phyloP scores from a whole-genome alignment of 2,113 vertebrate genomes.

The Hydropotes inermis region DNA sequence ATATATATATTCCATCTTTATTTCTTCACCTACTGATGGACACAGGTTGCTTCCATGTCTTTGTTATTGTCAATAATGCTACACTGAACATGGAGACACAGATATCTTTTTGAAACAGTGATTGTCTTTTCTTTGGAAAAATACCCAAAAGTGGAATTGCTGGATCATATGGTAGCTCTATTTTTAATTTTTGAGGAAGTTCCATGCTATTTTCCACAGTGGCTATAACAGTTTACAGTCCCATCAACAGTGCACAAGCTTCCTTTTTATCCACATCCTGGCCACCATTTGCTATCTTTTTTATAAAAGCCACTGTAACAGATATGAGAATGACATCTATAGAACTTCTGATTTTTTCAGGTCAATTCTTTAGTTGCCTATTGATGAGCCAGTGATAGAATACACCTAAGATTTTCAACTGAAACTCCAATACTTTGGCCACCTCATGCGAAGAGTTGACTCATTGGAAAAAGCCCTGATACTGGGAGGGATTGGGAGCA shows the following conservation, averaged over 20 bases:
- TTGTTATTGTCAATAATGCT: background rate
- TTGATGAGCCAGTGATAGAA: background rate
- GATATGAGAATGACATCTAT: background rate
- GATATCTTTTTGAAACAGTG: background rate
- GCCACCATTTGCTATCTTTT: background rate
- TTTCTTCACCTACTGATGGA: background rate
- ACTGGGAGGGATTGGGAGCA: no score
- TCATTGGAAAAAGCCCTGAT: no score
- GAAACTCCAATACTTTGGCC: no score
- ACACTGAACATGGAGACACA: background rate
- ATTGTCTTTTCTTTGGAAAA: background rate
- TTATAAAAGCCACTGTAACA: background rate
- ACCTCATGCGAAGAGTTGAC: no score
- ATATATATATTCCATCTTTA: background rate
- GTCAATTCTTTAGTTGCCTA: background rate
- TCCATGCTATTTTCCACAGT: background rate
- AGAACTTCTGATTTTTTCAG: background rate
- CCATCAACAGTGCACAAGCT: background rate
- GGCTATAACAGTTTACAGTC: background rate
- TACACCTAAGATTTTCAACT: background rate
- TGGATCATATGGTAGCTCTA: background rate
- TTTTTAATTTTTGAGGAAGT: background rate
- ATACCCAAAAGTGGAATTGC: background rate
- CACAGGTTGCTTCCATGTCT: background rate
- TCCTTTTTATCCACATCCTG: background rate